Conservation (phyloP, 2,888 invertebrate genomes). For the Acanthacorydalis orientalis region DNA sequence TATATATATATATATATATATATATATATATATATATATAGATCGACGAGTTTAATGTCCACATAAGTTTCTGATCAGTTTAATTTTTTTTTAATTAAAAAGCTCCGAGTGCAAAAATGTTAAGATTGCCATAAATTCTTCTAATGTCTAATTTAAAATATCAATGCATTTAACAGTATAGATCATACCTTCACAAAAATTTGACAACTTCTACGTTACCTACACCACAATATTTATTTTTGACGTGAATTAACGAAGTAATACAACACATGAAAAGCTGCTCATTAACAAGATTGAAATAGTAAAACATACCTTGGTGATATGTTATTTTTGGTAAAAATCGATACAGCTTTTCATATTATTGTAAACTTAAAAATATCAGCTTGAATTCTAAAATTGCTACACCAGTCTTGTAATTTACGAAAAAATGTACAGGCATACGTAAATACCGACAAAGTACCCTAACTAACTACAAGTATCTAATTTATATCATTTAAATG, state of each 20-base stretch:
- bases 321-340: no score
- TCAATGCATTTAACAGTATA: constrained; percentile 1
- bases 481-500: background rate
- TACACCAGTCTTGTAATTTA: constrained; percentile 7
- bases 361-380: background rate
- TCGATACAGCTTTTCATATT: background rate
- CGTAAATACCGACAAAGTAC: background rate
- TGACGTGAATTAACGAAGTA: no score
- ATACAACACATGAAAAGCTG: no score
- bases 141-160: background rate
- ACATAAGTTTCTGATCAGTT: background rate
- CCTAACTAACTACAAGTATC: background rate
- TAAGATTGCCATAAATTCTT: constrained; percentile 4
- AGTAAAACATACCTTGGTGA: no score
- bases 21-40: no score
- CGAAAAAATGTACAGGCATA: constrained; percentile 5
- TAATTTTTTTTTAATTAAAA: background rate
- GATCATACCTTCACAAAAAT: background rate
- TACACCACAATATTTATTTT: background rate
- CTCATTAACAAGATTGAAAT: no score
- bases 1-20: no score
- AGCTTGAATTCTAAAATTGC: background rate
- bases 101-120: constrained; percentile 5
- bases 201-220: background rate
- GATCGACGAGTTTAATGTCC: no score